A percentile compares a stretch with the other conserved stretches of the same genome.
phyloP scores from a whole-genome alignment of 1,140 invertebrate genomes.

The Batillaria attramentaria region DNA sequence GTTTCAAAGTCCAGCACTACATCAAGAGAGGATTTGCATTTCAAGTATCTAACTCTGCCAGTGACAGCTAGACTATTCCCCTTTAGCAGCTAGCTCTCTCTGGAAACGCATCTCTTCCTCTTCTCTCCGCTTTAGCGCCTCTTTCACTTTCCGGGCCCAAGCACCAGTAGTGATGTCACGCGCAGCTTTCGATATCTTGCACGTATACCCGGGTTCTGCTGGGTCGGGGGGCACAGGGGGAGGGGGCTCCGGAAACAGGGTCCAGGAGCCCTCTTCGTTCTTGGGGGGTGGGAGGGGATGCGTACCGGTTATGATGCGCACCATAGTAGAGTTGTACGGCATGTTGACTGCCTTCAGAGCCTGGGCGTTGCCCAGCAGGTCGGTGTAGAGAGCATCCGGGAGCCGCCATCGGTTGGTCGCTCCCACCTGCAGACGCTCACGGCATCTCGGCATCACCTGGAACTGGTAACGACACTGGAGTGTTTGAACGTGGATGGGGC shows the following conservation, averaged over 20 bases:
- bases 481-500: no score
- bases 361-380: slow-evolving; percentile 67
- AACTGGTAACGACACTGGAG: no score
- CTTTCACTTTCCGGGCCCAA: no score
- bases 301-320: slow-evolving; percentile 63
- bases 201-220: not conserved
- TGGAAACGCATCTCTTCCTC: no score
- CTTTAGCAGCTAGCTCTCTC: no score
- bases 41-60: no score
- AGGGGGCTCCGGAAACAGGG: not conserved
- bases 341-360: slow-evolving; percentile 64
- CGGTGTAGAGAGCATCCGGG: slow-evolving; percentile 67
- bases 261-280: not conserved
- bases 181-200: not conserved
- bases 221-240: not conserved
- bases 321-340: slow-evolving; percentile 60
- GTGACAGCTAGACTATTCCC: no score
- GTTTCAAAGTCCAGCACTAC: no score
- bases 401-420: slow-evolving; percentile 67
- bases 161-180: no score
- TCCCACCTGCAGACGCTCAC: slow-evolving; percentile 64
- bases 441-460: slow-evolving; percentile 53
- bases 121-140: no score
- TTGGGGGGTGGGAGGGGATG: not conserved
- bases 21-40: no score